These are phyloP conservation scores for Rhinolophus ferrumequinum DNA, from an alignment of 2,113 vertebrate species.

Conservation along the genomic window DNA sequence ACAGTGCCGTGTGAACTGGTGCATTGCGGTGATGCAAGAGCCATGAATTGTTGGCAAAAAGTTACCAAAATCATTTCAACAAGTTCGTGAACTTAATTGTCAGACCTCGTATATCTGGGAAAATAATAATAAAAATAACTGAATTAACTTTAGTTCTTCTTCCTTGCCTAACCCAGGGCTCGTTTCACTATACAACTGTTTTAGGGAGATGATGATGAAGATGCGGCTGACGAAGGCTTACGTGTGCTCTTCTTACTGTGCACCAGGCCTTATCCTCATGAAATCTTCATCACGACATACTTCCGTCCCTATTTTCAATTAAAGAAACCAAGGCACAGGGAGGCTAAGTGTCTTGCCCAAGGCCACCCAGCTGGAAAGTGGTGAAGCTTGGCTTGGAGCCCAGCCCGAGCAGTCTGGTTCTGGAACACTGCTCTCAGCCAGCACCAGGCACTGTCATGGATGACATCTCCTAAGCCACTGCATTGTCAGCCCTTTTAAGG, in stretches of 20 bases:
- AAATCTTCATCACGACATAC: background rate
- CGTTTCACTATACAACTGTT: background rate
- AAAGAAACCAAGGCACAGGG: background rate
- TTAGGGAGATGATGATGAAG: background rate
- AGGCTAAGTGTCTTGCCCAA: background rate
- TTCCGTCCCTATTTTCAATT: background rate
- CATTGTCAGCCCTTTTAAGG: background rate
- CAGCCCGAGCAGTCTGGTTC: background rate
- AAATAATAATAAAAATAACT: background rate
- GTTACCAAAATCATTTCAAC: too few species aligned
- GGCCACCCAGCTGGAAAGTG: background rate
- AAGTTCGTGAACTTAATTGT: too few species aligned
- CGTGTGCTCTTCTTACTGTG: background rate
- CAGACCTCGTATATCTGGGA: too few species aligned
- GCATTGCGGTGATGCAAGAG: too few species aligned
- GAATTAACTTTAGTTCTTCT: too few species aligned
- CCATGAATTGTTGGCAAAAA: too few species aligned
- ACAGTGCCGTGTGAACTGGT: too few species aligned
- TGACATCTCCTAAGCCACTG: background rate
- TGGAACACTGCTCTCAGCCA: background rate
- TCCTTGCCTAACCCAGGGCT: background rate
- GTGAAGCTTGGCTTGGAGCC: background rate
- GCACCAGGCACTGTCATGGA: background rate
- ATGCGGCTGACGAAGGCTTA: fast-evolving
- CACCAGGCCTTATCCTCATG: background rate